Evolutionary conservation across 2,888 invertebrate species (phyloP), one percentile per base, ranked within the genome.

Genomic region (Nycteola revayana): DNA sequence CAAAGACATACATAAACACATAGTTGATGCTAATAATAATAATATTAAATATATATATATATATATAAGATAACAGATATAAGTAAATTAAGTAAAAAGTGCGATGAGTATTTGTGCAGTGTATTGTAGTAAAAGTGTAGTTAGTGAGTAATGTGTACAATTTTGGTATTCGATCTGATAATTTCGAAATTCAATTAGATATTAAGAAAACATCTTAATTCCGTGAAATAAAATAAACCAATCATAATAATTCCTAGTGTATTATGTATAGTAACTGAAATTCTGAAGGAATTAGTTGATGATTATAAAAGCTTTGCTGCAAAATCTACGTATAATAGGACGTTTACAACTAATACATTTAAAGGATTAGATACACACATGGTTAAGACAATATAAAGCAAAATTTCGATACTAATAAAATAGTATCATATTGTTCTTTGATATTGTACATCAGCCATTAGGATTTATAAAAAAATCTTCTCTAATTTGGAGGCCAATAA

Each of bases 201-300:
- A 52, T 67, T 70, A 75, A 85, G 85, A 85, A 86, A 84, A 84
- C 84, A 85, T 83, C 84, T 82, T 84, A 85, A 84, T 80, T 68
- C 54, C 45, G 52, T 46, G 44, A 32, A 42, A 65, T 48, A 57
- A 42, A 53, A 60, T 51, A 54, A 57, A 65, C 63, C 55, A 59
- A 64, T 51, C 32, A 36, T 9, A 36, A 37, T 40, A 31, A 42
- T 10, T 41, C 63, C 45, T 50, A 72, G 77, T 81, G 83, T 83
- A 74, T 71, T 69, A 70, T 82, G 80, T 84, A 70, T 69, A 77
- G 80, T 81, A 78, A 70, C 64, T 63, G 55, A 61, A 50, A 68
- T 52, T 57, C 60, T 62, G 55, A 70, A 67, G 59, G 59, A 70
- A 85, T 86, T 83, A 86, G 85, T 85, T 69, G 53, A 81, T 87